These are phyloP conservation scores for Lepidocyrtinus sp. DNA, from an alignment of 2,888 invertebrate genomes.

Conservation along the genomic window DNA sequence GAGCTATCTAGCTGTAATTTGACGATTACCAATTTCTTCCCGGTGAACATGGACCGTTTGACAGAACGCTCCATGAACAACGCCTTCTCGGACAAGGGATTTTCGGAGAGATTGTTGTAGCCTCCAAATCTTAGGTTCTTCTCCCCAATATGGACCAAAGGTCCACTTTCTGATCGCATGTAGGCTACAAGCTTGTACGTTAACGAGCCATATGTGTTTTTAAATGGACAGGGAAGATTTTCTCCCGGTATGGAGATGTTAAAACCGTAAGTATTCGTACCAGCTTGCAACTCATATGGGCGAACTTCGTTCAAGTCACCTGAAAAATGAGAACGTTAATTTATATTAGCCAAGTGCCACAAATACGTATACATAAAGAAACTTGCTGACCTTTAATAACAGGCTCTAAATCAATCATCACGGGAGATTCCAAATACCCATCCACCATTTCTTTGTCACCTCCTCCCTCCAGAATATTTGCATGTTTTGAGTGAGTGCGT, in stretches of 20 bases:
- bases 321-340: neutral
- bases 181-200: conserved; percentile 39
- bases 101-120: conserved; percentile 40
- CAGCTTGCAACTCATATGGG: conserved; percentile 43
- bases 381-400: conserved; percentile 25
- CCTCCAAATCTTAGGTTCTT: conserved; percentile 39
- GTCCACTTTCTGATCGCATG: conserved; percentile 37
- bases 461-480: conserved; percentile 29
- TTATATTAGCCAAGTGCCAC: neutral
- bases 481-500: conserved; percentile 35
- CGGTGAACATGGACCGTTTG: conserved; percentile 44
- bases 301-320: conserved; percentile 22
- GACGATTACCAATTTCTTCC: conserved; percentile 22
- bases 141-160: conserved; percentile 33
- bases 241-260: conserved; percentile 40
- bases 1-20: conserved; percentile 18
- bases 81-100: neutral
- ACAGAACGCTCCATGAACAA: no score
- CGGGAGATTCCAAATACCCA: conserved; percentile 45
- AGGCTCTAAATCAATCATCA: conserved; percentile 46
- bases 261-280: conserved; percentile 45
- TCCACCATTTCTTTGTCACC: conserved; percentile 28
- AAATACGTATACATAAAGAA: neutral
- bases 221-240: conserved; percentile 40
- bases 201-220: conserved; percentile 40